Evolutionary conservation across 2,113 vertebrate genomes (phyloP).

Genomic region (Alexandromys fortis): DNA sequence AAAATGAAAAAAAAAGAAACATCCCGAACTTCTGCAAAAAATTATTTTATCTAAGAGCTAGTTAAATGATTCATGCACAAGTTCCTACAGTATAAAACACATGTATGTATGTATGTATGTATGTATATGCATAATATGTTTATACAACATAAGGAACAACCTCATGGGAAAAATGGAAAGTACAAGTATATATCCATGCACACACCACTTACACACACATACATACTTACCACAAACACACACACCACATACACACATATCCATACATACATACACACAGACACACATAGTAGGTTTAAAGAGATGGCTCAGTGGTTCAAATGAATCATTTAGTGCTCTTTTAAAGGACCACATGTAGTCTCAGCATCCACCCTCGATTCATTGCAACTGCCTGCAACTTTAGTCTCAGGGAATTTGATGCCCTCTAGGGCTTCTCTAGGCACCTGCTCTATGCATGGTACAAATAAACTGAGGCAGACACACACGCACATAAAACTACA

Average conservation of each 20-base stretch:
- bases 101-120: rapidly evolving
- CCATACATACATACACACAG: not conserved
- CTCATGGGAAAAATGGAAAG: not conserved
- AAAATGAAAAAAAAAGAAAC: not conserved
- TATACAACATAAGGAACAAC: not conserved
- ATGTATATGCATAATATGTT: not conserved
- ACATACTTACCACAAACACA: not conserved
- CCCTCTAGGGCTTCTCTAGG: not conserved
- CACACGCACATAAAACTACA: not conserved
- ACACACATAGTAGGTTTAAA: not conserved
- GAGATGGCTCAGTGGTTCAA: not conserved
- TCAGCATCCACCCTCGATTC: not conserved
- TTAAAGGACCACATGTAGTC: not conserved
- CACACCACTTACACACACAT: not conserved
- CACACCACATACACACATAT: not conserved
- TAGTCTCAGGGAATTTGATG: too few species aligned
- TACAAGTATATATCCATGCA: not conserved
- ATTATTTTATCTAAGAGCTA: not conserved
- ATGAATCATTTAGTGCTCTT: not conserved
- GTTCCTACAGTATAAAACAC: constrained; percentile 8
- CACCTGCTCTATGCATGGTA: not conserved
- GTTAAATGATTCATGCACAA: not conserved
- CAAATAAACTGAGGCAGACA: not conserved
- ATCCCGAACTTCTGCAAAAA: not conserved
- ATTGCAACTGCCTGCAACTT: not conserved